These are phyloP conservation scores for Lineus longissimus DNA, from an alignment of 1,140 invertebrate species.

Conservation along the genomic window DNA sequence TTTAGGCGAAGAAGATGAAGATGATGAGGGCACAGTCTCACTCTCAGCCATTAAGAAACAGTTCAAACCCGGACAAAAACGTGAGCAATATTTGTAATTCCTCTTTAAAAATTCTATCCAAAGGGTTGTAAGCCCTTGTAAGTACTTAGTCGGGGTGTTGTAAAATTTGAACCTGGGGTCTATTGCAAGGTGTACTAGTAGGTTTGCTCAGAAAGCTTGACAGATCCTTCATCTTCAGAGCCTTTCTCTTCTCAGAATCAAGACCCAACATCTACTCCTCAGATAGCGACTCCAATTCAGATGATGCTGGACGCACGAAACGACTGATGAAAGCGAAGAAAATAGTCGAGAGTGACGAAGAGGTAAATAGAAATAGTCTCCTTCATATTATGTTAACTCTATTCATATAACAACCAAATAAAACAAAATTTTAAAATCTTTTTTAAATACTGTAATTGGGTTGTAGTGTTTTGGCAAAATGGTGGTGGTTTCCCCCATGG, in stretches of 20 bases:
- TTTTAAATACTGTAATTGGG: background rate
- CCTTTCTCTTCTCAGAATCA: constrained; percentile 30
- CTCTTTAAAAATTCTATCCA: constrained; percentile 15
- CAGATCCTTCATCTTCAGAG: background rate
- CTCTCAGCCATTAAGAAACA: constrained; percentile 91
- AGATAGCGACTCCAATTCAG: constrained; percentile 73
- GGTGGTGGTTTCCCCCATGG: background rate
- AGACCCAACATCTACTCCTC: constrained; percentile 76
- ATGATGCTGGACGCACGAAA: constrained; percentile 69
- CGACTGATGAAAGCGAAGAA: constrained; percentile 72
- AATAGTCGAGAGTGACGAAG: constrained; percentile 74
- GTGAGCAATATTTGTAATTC: constrained; percentile 33
- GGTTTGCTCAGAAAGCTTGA: background rate
- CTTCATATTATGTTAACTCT: background rate
- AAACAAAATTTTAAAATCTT: background rate
- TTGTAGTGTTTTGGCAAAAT: background rate
- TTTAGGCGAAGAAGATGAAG: constrained; percentile 60
- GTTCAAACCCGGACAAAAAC: constrained; percentile 66
- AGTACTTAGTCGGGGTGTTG: background rate
- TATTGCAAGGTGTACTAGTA: background rate
- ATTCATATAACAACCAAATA: background rate
- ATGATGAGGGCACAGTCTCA: constrained; percentile 88
- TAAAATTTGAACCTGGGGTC: background rate
- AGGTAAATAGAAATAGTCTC: constrained; percentile 47
- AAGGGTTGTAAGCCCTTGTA: background rate